Conservation (phyloP, 1,140 invertebrate species). For the Tachypleus tridentatus region DNA sequence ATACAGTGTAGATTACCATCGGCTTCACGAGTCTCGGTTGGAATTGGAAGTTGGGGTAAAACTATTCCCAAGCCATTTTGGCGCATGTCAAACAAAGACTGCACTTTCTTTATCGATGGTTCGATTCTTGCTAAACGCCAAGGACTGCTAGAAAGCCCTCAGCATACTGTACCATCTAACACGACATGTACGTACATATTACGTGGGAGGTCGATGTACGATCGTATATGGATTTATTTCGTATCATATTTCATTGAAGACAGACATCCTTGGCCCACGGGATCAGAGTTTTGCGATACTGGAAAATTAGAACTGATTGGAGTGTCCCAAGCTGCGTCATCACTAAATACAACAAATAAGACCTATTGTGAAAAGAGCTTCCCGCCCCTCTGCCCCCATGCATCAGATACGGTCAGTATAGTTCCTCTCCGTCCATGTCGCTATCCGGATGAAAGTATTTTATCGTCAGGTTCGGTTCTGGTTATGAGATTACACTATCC, state of each 20-base stretch:
- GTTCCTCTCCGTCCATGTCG: constrained; percentile 20
- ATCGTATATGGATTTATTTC: constrained; percentile 74
- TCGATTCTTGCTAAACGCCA: constrained; percentile 46
- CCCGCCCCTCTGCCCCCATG: constrained; percentile 25
- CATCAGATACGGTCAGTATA: constrained; percentile 15
- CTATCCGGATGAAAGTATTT: constrained; percentile 22
- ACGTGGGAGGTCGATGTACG: constrained; percentile 50
- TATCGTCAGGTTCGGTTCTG: constrained; percentile 21
- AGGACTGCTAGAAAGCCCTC: constrained; percentile 60
- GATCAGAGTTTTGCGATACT: constrained; percentile 21
- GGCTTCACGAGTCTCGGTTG: constrained; percentile 55
- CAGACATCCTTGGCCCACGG: constrained; percentile 17
- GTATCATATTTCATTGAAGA: constrained; percentile 34
- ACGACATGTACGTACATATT: constrained; percentile 75
- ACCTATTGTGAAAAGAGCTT: constrained; percentile 15
- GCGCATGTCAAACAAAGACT: constrained; percentile 49
- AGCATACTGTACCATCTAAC: constrained; percentile 66
- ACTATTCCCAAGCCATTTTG: constrained; percentile 33
- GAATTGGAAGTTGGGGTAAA: constrained; percentile 69
- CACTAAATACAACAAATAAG: neutral
- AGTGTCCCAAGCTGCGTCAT: too few relatives aligned
- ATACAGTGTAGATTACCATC: constrained; percentile 73
- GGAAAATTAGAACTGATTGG: constrained; percentile 16
- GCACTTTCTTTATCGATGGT: constrained; percentile 71
- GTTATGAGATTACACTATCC: constrained; percentile 14